Percentiles rank a stretch among this genome's conserved stretches.
Evolutionary conservation across 1,140 invertebrate genomes (phyloP).

Genomic region (Scaptomyza montana): DNA sequence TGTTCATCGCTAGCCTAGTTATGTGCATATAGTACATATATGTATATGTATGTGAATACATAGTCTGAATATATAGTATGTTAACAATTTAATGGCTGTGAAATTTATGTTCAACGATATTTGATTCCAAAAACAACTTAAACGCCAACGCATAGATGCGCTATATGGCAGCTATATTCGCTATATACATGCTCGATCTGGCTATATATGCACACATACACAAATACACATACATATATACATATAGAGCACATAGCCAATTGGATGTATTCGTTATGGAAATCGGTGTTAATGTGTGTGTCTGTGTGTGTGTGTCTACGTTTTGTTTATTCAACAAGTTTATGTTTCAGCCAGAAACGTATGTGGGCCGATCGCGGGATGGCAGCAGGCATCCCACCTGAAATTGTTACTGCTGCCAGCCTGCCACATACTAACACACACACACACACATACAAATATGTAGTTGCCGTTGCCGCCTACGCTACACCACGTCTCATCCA

Average conservation of each 20-base stretch:
- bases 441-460: neutral
- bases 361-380: constrained; percentile 8
- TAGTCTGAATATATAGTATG: constrained; percentile 40
- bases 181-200: constrained; percentile 18
- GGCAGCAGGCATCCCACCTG: constrained; percentile 46
- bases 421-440: neutral
- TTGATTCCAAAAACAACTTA: constrained; percentile 80
- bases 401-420: constrained; percentile 41
- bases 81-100: constrained; percentile 66
- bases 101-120: constrained; percentile 81
- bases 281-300: constrained; percentile 22
- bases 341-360: constrained; percentile 64
- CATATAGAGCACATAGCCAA: constrained; percentile 47
- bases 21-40: neutral
- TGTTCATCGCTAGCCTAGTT: constrained; percentile 24
- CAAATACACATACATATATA: too few relatives aligned
- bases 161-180: constrained; percentile 42
- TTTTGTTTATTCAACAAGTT: constrained; percentile 65
- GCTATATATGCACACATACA: too few relatives aligned
- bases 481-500: constrained; percentile 1
- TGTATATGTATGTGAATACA: neutral
- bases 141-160: constrained; percentile 54
- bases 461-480: constrained; percentile 13
- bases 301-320: constrained; percentile 27
- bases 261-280: constrained; percentile 66